Conservation (phyloP, 2,888 invertebrate genomes). For the Aleiodes alternator region DNA sequence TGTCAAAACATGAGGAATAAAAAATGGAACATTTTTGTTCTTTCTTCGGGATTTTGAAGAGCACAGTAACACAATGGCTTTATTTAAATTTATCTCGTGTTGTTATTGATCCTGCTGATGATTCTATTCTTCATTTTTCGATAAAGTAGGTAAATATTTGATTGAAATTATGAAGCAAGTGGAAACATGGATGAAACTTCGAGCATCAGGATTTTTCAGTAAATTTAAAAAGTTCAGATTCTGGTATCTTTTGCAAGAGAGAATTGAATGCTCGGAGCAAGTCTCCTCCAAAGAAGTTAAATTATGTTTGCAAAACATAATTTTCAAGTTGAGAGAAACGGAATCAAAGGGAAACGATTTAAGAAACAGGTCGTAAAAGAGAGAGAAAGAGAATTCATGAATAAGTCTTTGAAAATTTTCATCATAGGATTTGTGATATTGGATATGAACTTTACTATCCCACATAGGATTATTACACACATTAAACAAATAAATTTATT, state of each 20-base stretch:
- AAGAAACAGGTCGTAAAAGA: slow-evolving; percentile 3
- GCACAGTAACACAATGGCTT: no score
- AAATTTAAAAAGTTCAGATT: not conserved
- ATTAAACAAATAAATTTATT: no score
- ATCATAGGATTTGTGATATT: no score
- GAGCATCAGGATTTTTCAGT: not conserved
- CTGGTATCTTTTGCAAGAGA: slow-evolving; percentile 50
- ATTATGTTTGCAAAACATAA: slow-evolving; percentile 56
- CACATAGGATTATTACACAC: no score
- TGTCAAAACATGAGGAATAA: no score
- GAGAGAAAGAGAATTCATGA: slow-evolving; percentile 30
- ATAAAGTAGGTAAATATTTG: no score
- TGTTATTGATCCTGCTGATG: no score
- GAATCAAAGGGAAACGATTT: slow-evolving; percentile 27
- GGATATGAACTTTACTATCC: not conserved
- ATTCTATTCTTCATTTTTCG: no score
- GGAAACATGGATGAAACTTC: not conserved
- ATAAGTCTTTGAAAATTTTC: no score
- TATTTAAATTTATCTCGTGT: no score
- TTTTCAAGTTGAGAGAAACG: not conserved
- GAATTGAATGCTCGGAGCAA: slow-evolving; percentile 38
- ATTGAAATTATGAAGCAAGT: not conserved
- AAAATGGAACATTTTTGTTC: not conserved
- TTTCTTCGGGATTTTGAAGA: no score
- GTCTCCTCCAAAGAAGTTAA: slow-evolving; percentile 57